A percentile compares a stretch with the other conserved stretches of the same genome.
phyloP scores from a whole-genome alignment of 2,888 invertebrate genomes.

The Marronus borbonicus region DNA sequence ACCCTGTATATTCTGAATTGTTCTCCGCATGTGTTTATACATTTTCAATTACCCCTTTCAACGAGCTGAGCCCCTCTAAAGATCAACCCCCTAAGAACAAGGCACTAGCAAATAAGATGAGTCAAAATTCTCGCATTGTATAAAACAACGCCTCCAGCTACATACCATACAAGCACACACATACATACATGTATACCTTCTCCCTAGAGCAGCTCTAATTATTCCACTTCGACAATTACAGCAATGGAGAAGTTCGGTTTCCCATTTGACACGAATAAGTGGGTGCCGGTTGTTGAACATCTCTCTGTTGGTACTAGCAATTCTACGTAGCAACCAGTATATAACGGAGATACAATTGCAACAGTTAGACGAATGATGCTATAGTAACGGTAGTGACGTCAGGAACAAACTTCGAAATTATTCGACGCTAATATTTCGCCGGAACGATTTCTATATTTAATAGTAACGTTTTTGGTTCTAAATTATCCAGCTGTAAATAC shows the following conservation, averaged over 20 bases:
- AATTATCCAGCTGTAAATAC: background rate
- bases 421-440: background rate
- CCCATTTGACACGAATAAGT: background rate
- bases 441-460: background rate
- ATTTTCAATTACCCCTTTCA: too few relatives aligned
- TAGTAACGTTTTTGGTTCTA: background rate
- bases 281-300: background rate
- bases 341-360: background rate
- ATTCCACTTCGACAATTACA: slow-evolving; percentile 12
- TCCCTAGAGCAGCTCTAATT: background rate
- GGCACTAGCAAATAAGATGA: too few relatives aligned
- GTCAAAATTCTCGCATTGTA: background rate
- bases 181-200: background rate
- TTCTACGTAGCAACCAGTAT: background rate
- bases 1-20: too few relatives aligned
- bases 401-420: slow-evolving; percentile 6
- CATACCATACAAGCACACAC: background rate
- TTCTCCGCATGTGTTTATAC: too few relatives aligned
- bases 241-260: slow-evolving; percentile 23
- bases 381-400: background rate
- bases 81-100: too few relatives aligned
- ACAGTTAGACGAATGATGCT: background rate
- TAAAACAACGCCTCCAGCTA: background rate
- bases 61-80: too few relatives aligned
- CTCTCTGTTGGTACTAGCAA: background rate